Conservation (phyloP, 2,888 invertebrate species). For the Barypeithes pellucidus region DNA sequence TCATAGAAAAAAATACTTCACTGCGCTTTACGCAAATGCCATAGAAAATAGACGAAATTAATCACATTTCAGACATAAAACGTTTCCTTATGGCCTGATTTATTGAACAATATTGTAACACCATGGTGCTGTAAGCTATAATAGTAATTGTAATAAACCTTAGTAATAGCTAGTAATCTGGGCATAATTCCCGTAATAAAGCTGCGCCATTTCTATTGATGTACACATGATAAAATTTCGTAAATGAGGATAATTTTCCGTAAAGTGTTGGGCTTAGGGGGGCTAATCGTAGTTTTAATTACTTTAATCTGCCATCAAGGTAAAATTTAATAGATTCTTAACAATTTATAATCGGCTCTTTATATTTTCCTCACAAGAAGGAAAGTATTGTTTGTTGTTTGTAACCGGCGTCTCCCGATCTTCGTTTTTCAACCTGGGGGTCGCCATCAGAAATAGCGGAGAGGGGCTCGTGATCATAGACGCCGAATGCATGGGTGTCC, state of each 20-base stretch:
- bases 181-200: constrained; percentile 45
- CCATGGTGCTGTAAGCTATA: constrained; percentile 41
- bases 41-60: constrained; percentile 12
- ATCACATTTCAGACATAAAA: constrained; percentile 22
- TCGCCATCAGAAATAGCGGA: no score
- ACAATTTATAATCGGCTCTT: no score
- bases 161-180: constrained; percentile 42
- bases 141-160: constrained; percentile 43
- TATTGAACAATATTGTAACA: constrained; percentile 38
- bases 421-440: no score
- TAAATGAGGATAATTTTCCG: constrained; percentile 35
- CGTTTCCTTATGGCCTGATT: constrained; percentile 26
- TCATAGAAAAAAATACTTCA: no score
- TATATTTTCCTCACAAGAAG: no score
- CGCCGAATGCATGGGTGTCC: no score
- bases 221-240: constrained; percentile 40
- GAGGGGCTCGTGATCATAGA: no score
- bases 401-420: no score
- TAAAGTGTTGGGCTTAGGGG: constrained; percentile 9
- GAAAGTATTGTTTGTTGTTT: no score
- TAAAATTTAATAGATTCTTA: no score
- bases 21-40: neutral
- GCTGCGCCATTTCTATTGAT: constrained; percentile 52
- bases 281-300: constrained; percentile 6
- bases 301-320: neutral